A percentile compares a stretch with the other conserved stretches of the same genome.
phyloP scores from a whole-genome alignment of 2,797 vertebrate species.

The Sparidentex hasta region DNA sequence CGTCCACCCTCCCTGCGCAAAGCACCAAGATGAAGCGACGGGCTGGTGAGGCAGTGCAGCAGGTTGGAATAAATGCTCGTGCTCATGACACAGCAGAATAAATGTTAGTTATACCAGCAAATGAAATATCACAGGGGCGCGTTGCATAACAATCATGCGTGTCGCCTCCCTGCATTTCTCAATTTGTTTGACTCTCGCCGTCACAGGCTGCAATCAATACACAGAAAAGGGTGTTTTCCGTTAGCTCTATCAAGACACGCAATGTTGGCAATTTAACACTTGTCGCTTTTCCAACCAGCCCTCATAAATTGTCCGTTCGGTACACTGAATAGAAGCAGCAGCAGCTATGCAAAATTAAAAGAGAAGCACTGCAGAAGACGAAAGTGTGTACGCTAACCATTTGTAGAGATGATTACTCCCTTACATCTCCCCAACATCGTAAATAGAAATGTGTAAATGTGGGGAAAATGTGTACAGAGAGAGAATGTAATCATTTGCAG shows the following conservation, averaged over 20 bases:
- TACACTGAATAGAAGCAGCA: not conserved
- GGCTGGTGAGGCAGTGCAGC: not conserved
- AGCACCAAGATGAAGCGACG: slow-evolving; percentile 3
- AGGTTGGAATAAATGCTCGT: not conserved
- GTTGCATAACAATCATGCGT: slow-evolving; percentile 10
- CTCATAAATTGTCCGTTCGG: not conserved
- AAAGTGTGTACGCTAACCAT: not conserved
- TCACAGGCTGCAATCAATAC: not conserved
- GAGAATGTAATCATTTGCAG: no score
- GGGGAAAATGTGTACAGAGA: no score
- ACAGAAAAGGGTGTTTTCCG: not conserved
- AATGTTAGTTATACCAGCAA: slow-evolving; percentile 15
- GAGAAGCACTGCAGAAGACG: not conserved
- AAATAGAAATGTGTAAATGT: no score
- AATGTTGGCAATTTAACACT: not conserved
- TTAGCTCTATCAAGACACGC: not conserved
- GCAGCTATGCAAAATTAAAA: not conserved
- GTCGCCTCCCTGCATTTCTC: not conserved
- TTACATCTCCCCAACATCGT: not conserved
- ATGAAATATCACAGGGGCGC: slow-evolving; percentile 22
- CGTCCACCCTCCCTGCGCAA: slow-evolving; percentile 15
- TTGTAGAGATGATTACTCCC: not conserved
- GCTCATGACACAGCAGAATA: slow-evolving; percentile 24
- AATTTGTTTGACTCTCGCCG: not conserved
- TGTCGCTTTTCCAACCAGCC: not conserved